Conservation (phyloP, 2,888 invertebrate genomes). For the Eupithecia abbreviata region DNA sequence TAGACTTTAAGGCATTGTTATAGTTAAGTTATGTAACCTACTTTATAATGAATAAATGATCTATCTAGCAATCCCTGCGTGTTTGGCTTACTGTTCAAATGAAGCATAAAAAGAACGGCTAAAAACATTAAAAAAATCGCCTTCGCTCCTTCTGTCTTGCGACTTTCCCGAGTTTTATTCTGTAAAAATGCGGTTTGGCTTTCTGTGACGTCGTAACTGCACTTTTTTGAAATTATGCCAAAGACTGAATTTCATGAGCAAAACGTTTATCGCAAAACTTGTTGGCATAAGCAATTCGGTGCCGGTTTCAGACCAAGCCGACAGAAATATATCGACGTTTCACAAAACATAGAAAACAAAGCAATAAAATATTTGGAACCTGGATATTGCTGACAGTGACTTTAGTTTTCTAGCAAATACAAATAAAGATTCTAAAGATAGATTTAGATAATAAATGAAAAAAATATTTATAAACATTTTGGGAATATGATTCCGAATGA, state of each 20-base stretch:
- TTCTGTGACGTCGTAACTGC: not conserved
- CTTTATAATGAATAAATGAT: too few species aligned
- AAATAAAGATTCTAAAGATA: not conserved
- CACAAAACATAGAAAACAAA: slow-evolving; percentile 1
- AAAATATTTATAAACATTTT: not conserved
- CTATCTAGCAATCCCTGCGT: too few species aligned
- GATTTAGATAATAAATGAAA: not conserved
- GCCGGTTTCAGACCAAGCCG: not conserved
- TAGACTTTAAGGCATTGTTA: too few species aligned
- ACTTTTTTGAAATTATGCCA: slow-evolving; percentile 7
- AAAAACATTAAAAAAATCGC: not conserved
- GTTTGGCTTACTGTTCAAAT: too few species aligned
- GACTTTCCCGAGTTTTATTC: not conserved
- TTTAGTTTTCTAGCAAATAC: not conserved
- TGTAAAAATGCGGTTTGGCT: not conserved
- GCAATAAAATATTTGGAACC: not conserved
- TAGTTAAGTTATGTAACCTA: too few species aligned
- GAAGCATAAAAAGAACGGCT: not conserved
- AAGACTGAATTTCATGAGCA: slow-evolving; percentile 3
- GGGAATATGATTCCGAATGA: too few species aligned
- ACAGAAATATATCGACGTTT: slow-evolving; percentile 2
- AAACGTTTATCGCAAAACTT: not conserved
- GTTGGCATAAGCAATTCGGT: slow-evolving; percentile 1
- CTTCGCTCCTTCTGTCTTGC: not conserved
- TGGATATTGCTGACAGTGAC: not conserved